Conservation (phyloP, 2,113 vertebrate species). For the Tetrax tetrax region DNA sequence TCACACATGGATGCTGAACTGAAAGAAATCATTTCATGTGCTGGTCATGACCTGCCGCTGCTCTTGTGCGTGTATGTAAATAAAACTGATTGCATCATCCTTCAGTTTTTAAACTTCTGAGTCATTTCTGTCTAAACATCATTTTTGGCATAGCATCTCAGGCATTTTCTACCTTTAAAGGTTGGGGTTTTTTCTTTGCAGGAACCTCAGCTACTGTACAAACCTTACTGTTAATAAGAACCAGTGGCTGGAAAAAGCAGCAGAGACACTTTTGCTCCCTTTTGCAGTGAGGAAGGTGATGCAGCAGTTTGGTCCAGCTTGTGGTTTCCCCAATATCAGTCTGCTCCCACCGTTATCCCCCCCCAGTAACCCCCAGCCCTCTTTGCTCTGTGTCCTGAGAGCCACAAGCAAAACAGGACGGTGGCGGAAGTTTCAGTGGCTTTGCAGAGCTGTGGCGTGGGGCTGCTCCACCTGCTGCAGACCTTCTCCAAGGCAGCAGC, state of each 20-base stretch:
- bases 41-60: not conserved
- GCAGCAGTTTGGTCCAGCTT: not conserved
- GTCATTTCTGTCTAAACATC: not conserved
- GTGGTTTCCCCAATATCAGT: rapidly evolving
- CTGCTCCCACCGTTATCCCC: not conserved
- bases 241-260: not conserved
- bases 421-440: rapidly evolving
- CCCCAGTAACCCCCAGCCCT: not conserved
- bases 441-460: not conserved
- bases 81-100: not conserved
- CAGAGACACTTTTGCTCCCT: not conserved
- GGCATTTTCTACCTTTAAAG: not conserved
- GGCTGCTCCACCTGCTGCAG: not conserved
- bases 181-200: not conserved
- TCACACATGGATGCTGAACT: not conserved
- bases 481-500: not conserved
- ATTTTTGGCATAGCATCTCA: not conserved
- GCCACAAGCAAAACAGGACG: not conserved
- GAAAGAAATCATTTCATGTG: not conserved
- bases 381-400: not conserved
- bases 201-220: not conserved
- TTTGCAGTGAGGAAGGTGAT: not conserved
- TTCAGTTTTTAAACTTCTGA: not conserved
- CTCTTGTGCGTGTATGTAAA: not conserved
- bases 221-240: not conserved